Base-by-base conservation (phyloP, 2,797 vertebrate genomes). In the Arnoldichthys spilopterus region DNA sequence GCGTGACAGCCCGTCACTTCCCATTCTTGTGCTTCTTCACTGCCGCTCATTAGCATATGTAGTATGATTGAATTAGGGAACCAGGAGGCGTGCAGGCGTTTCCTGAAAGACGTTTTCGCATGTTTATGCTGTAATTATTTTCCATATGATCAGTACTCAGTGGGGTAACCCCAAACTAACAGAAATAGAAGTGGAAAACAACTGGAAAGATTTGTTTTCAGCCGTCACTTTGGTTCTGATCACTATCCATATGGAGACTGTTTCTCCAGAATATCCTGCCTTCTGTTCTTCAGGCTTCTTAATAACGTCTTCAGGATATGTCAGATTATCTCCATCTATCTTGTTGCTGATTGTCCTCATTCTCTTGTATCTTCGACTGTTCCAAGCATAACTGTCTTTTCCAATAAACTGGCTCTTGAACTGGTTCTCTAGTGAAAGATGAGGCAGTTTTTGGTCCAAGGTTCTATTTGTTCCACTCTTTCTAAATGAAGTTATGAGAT, bases 61-160 rank as follows among this genome's bases (percentile, higher is more conserved):
- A 74, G 66, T 85, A 76, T 89, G 90, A 92, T 88, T 90, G 82
- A 90, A 92, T 91, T 90, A 88, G 85, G 83, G 82, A 74, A 81
- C n/a, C 74, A 85, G 78, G 73, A 82, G 69, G 64, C 59, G 8
- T 51, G 81, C 82, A 49, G 6, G 81, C 82, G 82, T 85, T 70
- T 68, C 80, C 89, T 83, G 18, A 28, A 34, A 76, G 62, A 76
- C 68, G 66, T 77, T 82, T 62, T 89, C 83, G 72, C 83, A 88
- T 61, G 30, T 80, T 77, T 85, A 32, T 74, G 24, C 85, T 83
- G 86, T 85, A 58, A 49, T 58, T 85, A 78, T 85, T 88, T 82
- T 61, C 79, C 68, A 82, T 82, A 82, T 73, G 58, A 74, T 63
- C 61, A 74, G 75, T 64, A 68, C 49, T 63, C 47, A 61, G 45